Evolutionary conservation across 2,113 vertebrate genomes (phyloP).

Genomic region (Acrocephalus arundinaceus): DNA sequence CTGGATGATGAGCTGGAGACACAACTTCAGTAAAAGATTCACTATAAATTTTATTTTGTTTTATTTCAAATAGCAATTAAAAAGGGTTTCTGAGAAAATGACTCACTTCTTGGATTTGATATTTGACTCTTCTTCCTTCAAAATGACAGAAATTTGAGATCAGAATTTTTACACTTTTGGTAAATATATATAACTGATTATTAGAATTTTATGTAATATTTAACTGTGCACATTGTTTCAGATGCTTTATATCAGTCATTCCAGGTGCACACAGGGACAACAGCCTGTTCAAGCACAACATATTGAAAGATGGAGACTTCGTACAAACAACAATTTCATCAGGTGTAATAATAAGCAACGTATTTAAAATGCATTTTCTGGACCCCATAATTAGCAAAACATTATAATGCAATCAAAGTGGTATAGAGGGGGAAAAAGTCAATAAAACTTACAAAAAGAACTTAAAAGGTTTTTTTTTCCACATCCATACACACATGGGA

Average conservation of each 20-base stretch:
- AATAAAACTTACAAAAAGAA: neutral
- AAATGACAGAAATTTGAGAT: neutral
- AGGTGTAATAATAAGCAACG: rapidly evolving
- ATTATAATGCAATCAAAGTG: neutral
- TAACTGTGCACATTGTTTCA: neutral
- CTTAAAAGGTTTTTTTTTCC: neutral
- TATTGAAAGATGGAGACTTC: neutral
- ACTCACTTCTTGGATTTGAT: neutral
- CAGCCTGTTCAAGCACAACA: neutral
- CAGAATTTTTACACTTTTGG: neutral
- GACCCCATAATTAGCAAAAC: neutral
- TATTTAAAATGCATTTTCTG: neutral
- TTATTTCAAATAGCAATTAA: neutral
- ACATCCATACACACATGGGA: neutral
- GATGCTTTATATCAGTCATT: neutral
- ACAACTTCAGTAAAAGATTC: neutral
- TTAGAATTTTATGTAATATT: neutral
- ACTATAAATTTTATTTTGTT: neutral
- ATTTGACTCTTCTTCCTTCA: neutral
- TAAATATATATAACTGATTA: neutral
- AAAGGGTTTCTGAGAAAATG: neutral
- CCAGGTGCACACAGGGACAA: neutral
- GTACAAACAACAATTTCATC: neutral
- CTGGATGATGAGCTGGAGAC: neutral
- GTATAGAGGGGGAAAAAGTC: neutral